phyloP scores from a whole-genome alignment of 2,888 invertebrate species.

The Chouioia cunea region DNA sequence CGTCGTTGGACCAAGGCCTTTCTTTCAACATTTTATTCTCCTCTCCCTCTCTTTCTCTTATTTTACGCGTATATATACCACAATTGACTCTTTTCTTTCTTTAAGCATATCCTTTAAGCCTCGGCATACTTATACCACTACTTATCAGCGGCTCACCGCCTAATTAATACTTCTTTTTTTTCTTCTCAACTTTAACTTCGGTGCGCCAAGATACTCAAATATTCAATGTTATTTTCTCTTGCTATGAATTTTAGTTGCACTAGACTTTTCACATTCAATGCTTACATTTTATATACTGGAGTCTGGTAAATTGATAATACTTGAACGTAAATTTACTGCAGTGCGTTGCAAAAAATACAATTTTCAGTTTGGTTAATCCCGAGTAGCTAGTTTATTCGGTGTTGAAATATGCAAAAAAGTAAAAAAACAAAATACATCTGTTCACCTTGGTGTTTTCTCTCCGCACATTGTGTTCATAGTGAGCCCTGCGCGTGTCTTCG shows the following conservation, averaged over 20 bases:
- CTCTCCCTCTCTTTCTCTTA: slow-evolving; percentile 21
- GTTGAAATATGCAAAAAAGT: background rate
- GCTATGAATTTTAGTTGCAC: too few relatives aligned
- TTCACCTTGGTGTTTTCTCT: background rate
- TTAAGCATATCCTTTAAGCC: slow-evolving; percentile 30
- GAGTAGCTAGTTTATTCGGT: too few relatives aligned
- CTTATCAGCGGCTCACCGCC: slow-evolving; percentile 16
- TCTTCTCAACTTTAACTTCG: too few relatives aligned
- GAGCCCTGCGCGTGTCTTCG: background rate
- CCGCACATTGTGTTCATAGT: background rate
- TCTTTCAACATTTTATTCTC: slow-evolving; percentile 24
- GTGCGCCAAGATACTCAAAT: too few relatives aligned
- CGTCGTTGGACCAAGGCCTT: slow-evolving; percentile 39
- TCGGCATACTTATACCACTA: slow-evolving; percentile 25
- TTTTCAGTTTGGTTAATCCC: too few relatives aligned
- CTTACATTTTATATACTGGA: too few relatives aligned
- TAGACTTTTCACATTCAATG: too few relatives aligned
- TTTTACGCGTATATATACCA: background rate
- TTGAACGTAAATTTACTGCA: too few relatives aligned
- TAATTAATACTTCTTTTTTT: background rate
- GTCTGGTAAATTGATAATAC: too few relatives aligned
- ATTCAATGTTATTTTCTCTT: too few relatives aligned
- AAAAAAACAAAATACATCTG: background rate
- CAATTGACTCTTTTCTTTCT: slow-evolving; percentile 15
- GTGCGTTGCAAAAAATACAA: too few relatives aligned